These are phyloP conservation scores for Parotia lawesii DNA, from an alignment of 2,113 vertebrate species.

Conservation along the genomic window DNA sequence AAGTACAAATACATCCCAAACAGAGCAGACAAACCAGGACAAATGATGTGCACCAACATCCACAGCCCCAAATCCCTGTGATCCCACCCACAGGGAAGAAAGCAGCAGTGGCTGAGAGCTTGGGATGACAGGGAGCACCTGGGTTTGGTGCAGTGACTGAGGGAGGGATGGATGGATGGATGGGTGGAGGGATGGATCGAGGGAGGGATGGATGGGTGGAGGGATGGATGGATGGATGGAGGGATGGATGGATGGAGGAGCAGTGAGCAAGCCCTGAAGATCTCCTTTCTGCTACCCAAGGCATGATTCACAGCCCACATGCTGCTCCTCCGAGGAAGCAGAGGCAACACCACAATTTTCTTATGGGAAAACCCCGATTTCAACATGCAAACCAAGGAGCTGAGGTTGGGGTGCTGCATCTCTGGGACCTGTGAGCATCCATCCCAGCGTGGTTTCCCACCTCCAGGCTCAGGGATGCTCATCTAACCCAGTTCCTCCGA, in stretches of 20 bases:
- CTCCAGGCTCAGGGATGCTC: not conserved
- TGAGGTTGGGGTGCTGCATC: not conserved
- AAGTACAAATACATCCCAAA: not conserved
- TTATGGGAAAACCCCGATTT: not conserved
- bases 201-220: not conserved
- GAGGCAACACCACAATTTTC: not conserved
- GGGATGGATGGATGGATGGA: not conserved
- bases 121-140: not conserved
- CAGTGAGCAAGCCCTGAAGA: not conserved
- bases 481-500: accelerated
- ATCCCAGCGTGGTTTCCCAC: not conserved
- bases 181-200: not conserved
- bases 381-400: not conserved
- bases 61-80: not conserved
- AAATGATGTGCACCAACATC: not conserved
- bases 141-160: not conserved
- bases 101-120: not conserved
- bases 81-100: not conserved
- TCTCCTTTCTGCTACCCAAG: not conserved
- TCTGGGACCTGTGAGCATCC: not conserved
- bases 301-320: not conserved
- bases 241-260: not conserved
- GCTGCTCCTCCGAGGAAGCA: not conserved
- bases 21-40: not conserved
- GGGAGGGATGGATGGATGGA: not conserved